These are phyloP conservation scores for Pachyramphus minor DNA, from an alignment of 2,113 vertebrate species.

Conservation along the genomic window DNA sequence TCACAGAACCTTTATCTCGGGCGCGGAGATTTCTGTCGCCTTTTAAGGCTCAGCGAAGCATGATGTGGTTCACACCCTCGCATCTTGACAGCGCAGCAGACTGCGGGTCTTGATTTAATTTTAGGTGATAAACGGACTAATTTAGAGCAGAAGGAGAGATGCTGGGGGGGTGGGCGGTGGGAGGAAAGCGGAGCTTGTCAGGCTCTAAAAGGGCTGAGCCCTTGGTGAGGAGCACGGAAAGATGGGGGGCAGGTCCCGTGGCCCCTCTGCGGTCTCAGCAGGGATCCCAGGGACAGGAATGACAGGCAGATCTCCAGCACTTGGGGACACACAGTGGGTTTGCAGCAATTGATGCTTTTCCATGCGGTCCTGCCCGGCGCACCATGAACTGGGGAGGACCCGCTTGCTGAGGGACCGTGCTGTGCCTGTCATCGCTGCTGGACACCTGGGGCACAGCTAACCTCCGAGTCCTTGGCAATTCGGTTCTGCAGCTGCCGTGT, in stretches of 20 bases:
- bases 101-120: background rate
- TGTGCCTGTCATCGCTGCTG: rapidly evolving
- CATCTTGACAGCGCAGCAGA: background rate
- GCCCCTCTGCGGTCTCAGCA: background rate
- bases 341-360: background rate
- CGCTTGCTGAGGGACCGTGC: rapidly evolving
- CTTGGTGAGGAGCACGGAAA: background rate
- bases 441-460: background rate
- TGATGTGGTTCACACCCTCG: background rate
- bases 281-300: background rate
- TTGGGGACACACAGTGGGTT: rapidly evolving
- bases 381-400: rapidly evolving
- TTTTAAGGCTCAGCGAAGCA: background rate
- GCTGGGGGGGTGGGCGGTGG: background rate
- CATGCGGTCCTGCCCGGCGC: rapidly evolving
- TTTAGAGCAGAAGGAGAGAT: background rate
- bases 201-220: background rate
- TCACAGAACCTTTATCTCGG: rapidly evolving
- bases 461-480: background rate
- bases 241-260: rapidly evolving
- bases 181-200: background rate
- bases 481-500: rapidly evolving
- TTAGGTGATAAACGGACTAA: background rate
- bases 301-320: background rate
- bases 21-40: background rate